Conservation (phyloP, 2,888 invertebrate genomes). For the Serripes groenlandicus region DNA sequence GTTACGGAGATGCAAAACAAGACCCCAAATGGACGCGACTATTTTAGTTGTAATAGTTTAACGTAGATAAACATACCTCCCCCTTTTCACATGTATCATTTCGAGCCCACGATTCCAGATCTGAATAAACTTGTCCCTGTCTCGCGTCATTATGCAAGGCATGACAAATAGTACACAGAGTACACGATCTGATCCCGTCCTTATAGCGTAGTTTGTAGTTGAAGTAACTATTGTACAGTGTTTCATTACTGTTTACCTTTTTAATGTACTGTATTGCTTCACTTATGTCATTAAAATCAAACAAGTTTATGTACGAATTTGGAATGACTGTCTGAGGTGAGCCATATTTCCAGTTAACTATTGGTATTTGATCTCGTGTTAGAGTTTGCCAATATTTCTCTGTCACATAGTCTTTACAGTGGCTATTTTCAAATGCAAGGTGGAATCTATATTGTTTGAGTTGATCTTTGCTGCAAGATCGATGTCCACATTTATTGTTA, state of each 20-base stretch:
- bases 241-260: slow-evolving; percentile 65
- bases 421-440: slow-evolving; percentile 75
- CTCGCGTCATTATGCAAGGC: slow-evolving; percentile 67
- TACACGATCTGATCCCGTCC: slow-evolving; percentile 53
- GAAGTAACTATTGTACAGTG: slow-evolving; percentile 75
- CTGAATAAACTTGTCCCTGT: slow-evolving; percentile 63
- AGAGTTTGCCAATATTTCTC: slow-evolving; percentile 77
- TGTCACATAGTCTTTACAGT: slow-evolving; percentile 76
- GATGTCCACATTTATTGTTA: slow-evolving; percentile 37
- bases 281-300: slow-evolving; percentile 63
- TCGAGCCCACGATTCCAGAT: slow-evolving; percentile 67
- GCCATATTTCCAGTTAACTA: slow-evolving; percentile 72
- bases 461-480: slow-evolving; percentile 49
- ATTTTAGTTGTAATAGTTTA: too few relatives aligned
- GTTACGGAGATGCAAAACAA: too few relatives aligned
- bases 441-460: slow-evolving; percentile 75
- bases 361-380: slow-evolving; percentile 71
- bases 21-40: too few relatives aligned
- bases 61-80: slow-evolving; percentile 59
- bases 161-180: slow-evolving; percentile 73
- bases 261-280: slow-evolving; percentile 63
- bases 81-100: slow-evolving; percentile 65
- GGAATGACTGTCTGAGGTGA: slow-evolving; percentile 42
- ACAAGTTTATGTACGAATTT: slow-evolving; percentile 67
- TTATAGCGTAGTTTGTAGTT: slow-evolving; percentile 69